Conservation (phyloP, 2,113 vertebrate genomes). For the Apodemus sylvaticus region DNA sequence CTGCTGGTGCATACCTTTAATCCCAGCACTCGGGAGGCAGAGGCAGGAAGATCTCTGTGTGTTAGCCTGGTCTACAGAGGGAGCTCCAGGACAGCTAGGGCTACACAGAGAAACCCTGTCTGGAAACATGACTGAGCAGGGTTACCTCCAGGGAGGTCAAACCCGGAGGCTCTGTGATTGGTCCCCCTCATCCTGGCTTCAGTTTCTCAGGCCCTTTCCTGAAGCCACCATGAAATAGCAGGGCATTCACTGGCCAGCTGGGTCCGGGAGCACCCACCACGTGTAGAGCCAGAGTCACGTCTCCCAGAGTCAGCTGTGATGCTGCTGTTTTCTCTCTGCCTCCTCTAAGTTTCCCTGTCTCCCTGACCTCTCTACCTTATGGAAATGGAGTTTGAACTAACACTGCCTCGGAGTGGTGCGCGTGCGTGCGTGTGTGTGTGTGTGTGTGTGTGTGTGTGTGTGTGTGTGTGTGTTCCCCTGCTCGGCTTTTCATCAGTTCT, state of each 20-base stretch:
- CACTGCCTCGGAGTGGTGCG: neutral
- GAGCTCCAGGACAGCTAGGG: too few species aligned
- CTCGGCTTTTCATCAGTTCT: neutral
- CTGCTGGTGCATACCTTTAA: neutral
- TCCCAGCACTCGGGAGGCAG: too few species aligned
- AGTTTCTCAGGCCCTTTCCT: neutral
- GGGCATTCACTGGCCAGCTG: neutral
- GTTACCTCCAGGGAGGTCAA: neutral
- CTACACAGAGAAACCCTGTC: too few species aligned
- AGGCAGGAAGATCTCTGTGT: too few species aligned
- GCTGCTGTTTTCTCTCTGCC: neutral
- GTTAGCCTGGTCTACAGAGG: too few species aligned
- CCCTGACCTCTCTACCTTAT: neutral
- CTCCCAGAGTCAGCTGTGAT: neutral
- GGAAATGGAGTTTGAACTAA: neutral
- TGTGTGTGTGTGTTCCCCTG: neutral
- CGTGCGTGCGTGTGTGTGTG: neutral
- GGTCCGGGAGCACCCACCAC: neutral
- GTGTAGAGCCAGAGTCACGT: neutral
- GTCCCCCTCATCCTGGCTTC: neutral
- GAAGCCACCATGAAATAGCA: neutral
- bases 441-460: neutral
- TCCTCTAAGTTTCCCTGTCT: neutral
- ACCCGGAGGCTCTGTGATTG: neutral
- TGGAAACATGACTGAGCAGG: neutral